Conservation (phyloP, 2,888 invertebrate species). For the Euphydryas editha region DNA sequence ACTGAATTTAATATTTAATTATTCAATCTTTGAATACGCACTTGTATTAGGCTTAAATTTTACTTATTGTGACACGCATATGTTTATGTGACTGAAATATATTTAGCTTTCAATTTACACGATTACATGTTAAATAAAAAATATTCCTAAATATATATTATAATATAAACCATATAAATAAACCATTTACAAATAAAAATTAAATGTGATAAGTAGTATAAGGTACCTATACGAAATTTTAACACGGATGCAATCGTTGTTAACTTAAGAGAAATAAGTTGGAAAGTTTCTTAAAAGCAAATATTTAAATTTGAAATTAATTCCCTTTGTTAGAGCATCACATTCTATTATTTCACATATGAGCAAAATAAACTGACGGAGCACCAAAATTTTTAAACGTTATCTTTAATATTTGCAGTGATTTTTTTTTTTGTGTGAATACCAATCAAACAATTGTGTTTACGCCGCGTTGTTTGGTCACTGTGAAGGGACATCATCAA, state of each 20-base stretch:
- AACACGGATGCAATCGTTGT: too few relatives aligned
- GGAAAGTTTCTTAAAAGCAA: too few relatives aligned
- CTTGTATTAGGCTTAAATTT: neutral
- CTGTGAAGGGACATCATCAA: constrained; percentile 74
- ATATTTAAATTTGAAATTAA: neutral
- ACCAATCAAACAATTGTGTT: constrained; percentile 69
- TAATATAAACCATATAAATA: too few relatives aligned
- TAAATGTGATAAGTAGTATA: too few relatives aligned
- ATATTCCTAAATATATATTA: too few relatives aligned
- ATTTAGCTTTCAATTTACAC: too few relatives aligned
- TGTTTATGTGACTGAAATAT: neutral
- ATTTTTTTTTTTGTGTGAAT: constrained; percentile 52
- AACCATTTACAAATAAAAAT: too few relatives aligned
- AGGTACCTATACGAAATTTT: too few relatives aligned
- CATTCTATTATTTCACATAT: constrained; percentile 4
- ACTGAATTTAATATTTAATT: neutral
- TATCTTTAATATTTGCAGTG: constrained; percentile 51
- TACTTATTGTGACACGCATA: neutral
- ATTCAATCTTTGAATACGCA: neutral
- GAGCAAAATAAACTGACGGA: constrained; percentile 18
- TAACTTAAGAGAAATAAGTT: too few relatives aligned
- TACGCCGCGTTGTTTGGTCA: constrained; percentile 66
- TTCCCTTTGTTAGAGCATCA: neutral
- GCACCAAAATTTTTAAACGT: constrained; percentile 35
- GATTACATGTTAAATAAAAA: too few relatives aligned